Evolutionary conservation across 2,888 invertebrate genomes (phyloP), one percentile per base, ranked within the genome.

Genomic region (Ceraclea dissimilis): DNA sequence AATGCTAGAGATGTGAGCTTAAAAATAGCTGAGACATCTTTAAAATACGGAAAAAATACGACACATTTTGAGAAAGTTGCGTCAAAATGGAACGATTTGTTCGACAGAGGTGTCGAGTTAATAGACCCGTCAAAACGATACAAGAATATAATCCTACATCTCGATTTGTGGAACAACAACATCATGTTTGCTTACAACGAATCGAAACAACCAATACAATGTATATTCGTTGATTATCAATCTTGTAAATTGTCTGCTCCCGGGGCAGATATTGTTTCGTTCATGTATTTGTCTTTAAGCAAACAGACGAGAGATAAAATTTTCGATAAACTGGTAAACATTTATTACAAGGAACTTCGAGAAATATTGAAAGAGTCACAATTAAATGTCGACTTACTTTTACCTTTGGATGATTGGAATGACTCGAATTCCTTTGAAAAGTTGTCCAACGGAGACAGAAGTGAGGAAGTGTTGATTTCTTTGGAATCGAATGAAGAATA

Each of bases 221-320:
- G 68, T n/a, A 54, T 70, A 0, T 62, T 72, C 13, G 68, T 72
- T 1, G 72, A 72, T 57, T 72, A 67, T 58, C 72, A 72, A 60
- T 64, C 67, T 0, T 68, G 68, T 43, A 67, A 68, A 11, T 69
- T 71, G 62, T 65, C 66, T 16, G 69, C 71, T 2, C 67, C 72
- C 2, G 67, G 68, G 2, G 63, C 69, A 11, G 72, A 72, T 60
- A 63, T 71, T 1, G 63, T 70, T 0, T 65, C 70, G 56, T 67
- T 67, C n/a, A 60, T 65, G 33, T 69, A 66, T 53, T 56, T 71
- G 34, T 71, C 69, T 62, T 31, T 68, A 17, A 62, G 62, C 26
- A 58, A 53, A 51, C 20, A 43, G 10, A 6, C 19, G 2, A 65
- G 64, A 2, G 47, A 53, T 0, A 51, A 59, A 2, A 21, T 11